Percentiles rank a stretch among this genome's conserved stretches.
phyloP scores from a whole-genome alignment of 1,140 invertebrate species.

The Liolophura sinensis region DNA sequence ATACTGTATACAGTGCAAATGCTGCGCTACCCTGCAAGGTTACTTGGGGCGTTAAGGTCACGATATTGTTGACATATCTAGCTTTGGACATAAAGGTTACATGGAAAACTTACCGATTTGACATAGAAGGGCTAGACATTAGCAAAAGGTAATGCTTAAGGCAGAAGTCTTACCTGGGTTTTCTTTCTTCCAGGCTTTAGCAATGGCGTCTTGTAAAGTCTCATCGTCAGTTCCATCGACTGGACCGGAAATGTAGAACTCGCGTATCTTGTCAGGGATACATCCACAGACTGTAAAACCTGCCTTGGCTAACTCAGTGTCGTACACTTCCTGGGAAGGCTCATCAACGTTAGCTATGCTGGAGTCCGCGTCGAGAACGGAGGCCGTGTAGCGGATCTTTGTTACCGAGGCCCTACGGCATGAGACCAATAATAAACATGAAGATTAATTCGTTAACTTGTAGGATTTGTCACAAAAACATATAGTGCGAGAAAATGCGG shows the following conservation, averaged over 20 bases:
- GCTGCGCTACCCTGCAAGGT: too few relatives aligned
- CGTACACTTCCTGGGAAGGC: not conserved
- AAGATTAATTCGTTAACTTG: too few relatives aligned
- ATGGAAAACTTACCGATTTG: too few relatives aligned
- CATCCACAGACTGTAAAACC: conserved; percentile 8
- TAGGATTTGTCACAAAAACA: too few relatives aligned
- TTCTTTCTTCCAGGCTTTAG: conserved; percentile 13
- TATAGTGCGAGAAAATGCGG: too few relatives aligned
- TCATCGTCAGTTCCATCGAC: conserved; percentile 7
- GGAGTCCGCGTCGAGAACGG: conserved; percentile 14
- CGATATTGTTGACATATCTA: too few relatives aligned
- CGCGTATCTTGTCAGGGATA: not conserved
- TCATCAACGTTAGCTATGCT: conserved; percentile 8
- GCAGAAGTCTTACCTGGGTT: conserved; percentile 19
- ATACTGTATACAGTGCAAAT: too few relatives aligned
- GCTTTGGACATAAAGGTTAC: too few relatives aligned
- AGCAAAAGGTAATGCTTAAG: not conserved
- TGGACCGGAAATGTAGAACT: conserved; percentile 12
- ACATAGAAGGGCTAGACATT: too few relatives aligned
- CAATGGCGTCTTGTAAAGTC: conserved; percentile 10
- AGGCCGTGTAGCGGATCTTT: conserved; percentile 10
- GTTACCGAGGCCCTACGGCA: conserved; percentile 9
- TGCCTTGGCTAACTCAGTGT: not conserved
- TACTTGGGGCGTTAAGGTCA: too few relatives aligned
- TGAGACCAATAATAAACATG: not conserved